Conservation (phyloP, 2,888 invertebrate species). For the Scrobipalpa costella region DNA sequence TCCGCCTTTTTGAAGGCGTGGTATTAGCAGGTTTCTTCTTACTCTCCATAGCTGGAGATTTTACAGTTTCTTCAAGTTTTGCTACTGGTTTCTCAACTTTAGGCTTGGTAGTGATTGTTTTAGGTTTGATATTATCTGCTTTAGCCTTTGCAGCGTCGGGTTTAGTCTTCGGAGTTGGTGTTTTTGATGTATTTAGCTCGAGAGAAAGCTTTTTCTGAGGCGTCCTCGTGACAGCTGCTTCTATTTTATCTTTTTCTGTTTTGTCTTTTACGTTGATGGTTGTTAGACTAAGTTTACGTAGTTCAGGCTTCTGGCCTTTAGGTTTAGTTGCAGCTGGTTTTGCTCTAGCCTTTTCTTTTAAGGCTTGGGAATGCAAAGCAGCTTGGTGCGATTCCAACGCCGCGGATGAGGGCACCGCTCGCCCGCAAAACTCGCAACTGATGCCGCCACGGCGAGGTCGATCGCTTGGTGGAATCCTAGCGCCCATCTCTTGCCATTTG, state of each 20-base stretch:
- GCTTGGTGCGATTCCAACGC: constrained; percentile 51
- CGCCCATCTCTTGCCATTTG: constrained; percentile 50
- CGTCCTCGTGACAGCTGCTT: not conserved
- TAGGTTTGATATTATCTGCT: not conserved
- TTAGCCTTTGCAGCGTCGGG: not conserved
- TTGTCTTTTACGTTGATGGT: not conserved
- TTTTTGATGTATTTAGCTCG: not conserved
- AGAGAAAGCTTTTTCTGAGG: not conserved
- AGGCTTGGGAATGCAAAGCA: constrained; percentile 41
- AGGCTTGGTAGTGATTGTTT: not conserved
- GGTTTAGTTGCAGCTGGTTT: constrained; percentile 25
- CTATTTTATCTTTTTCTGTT: not conserved
- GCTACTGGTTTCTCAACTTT: not conserved
- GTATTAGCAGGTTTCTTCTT: no score
- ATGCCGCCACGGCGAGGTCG: constrained; percentile 45
- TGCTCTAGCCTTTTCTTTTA: constrained; percentile 31
- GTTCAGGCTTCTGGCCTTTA: constrained; percentile 20
- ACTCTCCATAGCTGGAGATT: not conserved
- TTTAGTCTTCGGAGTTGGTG: not conserved
- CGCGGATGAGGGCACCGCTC: constrained; percentile 46
- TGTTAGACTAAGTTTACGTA: not conserved
- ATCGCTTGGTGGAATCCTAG: constrained; percentile 48
- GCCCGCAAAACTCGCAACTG: constrained; percentile 56
- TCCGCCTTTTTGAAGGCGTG: constrained; percentile 28
- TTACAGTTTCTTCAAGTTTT: not conserved